Base-by-base conservation (phyloP, 2,113 vertebrate genomes). In the Bagarius yarrelli region DNA sequence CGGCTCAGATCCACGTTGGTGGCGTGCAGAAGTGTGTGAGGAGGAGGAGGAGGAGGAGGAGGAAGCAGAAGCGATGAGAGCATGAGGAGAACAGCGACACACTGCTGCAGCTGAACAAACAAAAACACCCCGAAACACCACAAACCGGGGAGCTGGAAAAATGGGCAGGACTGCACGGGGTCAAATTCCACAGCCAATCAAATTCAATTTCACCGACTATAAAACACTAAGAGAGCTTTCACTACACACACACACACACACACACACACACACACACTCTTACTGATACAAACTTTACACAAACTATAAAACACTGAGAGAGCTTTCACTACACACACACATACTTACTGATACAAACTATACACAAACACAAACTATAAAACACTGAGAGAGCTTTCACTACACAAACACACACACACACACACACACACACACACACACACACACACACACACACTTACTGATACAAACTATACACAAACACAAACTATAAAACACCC, bases 131-230 rank as follows among this genome's bases (percentile, higher is more conserved):
- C 85, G 88, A 89, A 93, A 89, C 89, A 91, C 90, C 90, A 92
- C 78, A 91, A 92, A 93, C 87, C 87, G 90, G 89, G 90, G 90
- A 91, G 90, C 88, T 86, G 86, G 87, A 91, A 93, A 92, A 92
- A 91, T 91, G 89, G 89, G 88, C 81, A 81, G 90, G 87, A 89
- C 89, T 91, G 86, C 87, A 75, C 88, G 89, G 93, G 93, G 92
- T 93, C 91, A 92, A 91, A 90, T 93, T 93, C 92, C 91, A 89
- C 86, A 90, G 89, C 91, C 87, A 90, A 89, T 91, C 92, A 93
- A 94, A 94, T 94, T 93, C 89, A 93, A 94, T 94, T 94, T 93
- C 89, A 92, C 91, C 90, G 93, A 93, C 89, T 92, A 91, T 91
- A 93, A 93, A 93, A 93, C 90, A 91, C 87, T 85, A 36, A 11